Evolutionary conservation across 2,888 invertebrate genomes (phyloP), one percentile per base, ranked within the genome.

Genomic region (Neoascia interrupta): DNA sequence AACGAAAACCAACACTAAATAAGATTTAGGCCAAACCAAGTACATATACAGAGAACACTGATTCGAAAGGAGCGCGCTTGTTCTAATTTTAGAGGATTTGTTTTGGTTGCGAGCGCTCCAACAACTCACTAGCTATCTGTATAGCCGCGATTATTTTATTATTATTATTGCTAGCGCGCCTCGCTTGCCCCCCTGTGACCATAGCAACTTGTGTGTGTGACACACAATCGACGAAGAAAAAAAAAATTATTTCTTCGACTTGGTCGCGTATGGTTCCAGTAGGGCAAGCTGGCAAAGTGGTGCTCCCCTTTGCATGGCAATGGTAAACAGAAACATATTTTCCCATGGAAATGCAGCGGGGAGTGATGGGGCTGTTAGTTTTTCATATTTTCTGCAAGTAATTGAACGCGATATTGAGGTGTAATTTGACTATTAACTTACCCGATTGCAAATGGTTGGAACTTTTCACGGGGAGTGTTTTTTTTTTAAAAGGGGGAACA

Each of bases 171-270:
- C 60, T 79, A n/a, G n/a, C 39, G 73, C 64, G 79, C 53, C 16
- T 19, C 41, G 18, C 41, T 43, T 19, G 41, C 56, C 45, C 41
- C 15, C 47, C 72, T 66, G 80, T 80, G 80, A 53, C 80, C 80
- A 80, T 80, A 80, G 80, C 80, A 80, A 80, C 80, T 80, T 80
- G 74, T 80, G 68, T 80, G 63, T 69, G 68, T 80, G 74, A 74
- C 74, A 80, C 80, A 74, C 73, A 80, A 80, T 74, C 36, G 72
- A 64, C 45, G 45, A 61, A 66, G 64, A 54, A 60, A 23, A n/a
- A 61, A 63, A 69, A 70, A 69, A n/a, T 41, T 21, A 58, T 53
- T 73, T 79, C 37, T 63, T 68, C 54, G 69, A 28, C 28, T 26
- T 31, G 2, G 31, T 6, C 15, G 6, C 2, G 10, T 2, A 16